These are phyloP conservation scores for Pachycephala philippinensis DNA, from an alignment of 2,113 vertebrate species.

Conservation along the genomic window DNA sequence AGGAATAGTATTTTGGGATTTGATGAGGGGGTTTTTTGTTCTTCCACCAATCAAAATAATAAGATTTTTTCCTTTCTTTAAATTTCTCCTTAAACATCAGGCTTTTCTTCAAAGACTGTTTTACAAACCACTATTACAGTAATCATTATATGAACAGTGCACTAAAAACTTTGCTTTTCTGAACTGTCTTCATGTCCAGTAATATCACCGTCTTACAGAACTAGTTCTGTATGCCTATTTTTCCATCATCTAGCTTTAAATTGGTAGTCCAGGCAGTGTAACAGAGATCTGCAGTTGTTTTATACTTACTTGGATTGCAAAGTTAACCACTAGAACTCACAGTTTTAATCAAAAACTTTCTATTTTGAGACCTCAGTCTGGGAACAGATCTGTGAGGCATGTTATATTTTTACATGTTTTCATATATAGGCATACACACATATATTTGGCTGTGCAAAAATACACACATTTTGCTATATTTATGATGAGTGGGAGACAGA, in stretches of 20 bases:
- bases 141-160: background rate
- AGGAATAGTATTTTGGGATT: background rate
- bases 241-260: background rate
- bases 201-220: background rate
- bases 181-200: background rate
- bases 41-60: background rate
- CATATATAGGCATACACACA: background rate
- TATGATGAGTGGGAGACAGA: slow-evolving; percentile 9
- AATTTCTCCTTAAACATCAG: background rate
- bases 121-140: background rate
- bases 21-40: background rate
- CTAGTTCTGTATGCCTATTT: background rate
- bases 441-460: slow-evolving; percentile 8
- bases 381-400: background rate
- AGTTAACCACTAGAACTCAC: background rate
- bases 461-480: slow-evolving; percentile 16
- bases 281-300: background rate
- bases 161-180: background rate
- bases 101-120: background rate
- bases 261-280: background rate
- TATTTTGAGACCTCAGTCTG: background rate
- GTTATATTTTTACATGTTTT: slow-evolving; percentile 34
- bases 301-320: background rate
- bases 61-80: background rate
- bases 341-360: background rate